Evolutionary conservation across 2,797 vertebrate genomes (phyloP), one percentile per base, ranked within the genome.

Genomic region (Platyrinchus mystaceus): DNA sequence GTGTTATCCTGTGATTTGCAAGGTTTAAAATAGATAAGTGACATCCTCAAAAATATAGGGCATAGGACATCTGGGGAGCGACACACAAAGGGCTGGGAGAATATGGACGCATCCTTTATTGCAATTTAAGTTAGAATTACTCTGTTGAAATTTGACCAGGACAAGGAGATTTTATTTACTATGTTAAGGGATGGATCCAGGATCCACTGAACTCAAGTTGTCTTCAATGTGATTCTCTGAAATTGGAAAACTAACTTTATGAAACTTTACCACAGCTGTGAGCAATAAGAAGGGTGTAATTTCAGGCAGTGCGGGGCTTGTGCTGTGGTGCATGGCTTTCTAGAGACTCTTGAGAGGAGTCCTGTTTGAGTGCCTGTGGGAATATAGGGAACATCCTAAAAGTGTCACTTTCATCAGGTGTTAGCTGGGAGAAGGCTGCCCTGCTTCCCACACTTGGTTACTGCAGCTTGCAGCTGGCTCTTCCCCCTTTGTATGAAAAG

Each of bases 1-100:
- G 17, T 68, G 50, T 90, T 81, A 86, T 34, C 56, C 37, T 88
- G 69, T 8, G 6, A 66, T 89, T 95, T 94, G 63, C 74, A 90
- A 66, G 30, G 10, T 56, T 95, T 89, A 18, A 36, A 24, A 44
- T 10, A 87, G 49, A 23, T 39, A 50, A 82, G 19, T 47, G 63
- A 84, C 0, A 18, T 69, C 26, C 86, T 82, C 14, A 53, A 59
- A 92, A 87, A 93, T 47, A 18, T 0, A 44, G 64, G 24, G 34
- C 69, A 43, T 34, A 46, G 24, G 68, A 63, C 68, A 74, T 73
- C 44, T 79, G 75, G 14, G 52, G 26, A 80, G 68, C 50, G 49
- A 46, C 71, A 22, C 11, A 66, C 26, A 50, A 50, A 66, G 15
- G 46, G 14, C 50, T 62, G 62, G 41, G 59, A 55, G 22, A 46